Evolutionary conservation across 2,888 invertebrate species (phyloP), one percentile per base, ranked within the genome.

Genomic region (Melanargia galathea): DNA sequence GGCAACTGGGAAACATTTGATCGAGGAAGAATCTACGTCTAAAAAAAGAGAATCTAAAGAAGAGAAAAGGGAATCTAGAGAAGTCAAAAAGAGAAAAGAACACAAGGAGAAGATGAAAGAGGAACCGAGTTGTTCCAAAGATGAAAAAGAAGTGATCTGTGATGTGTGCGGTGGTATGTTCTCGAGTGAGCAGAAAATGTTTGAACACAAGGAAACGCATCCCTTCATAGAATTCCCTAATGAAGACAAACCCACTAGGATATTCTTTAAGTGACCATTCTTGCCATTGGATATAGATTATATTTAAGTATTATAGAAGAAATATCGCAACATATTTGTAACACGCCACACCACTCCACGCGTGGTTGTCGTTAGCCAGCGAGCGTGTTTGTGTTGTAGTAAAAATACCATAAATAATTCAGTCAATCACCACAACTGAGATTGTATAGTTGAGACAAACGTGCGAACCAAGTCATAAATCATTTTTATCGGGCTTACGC

Each of bases 171-270:
- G 87, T 16, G 87, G 88, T n/a, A 80, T 72, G 52, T 92, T 90
- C 66, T 55, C 76, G 0, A 82, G 76, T 65, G 85, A 87, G 64
- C 72, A 70, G 57, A 74, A 75, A 35, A 92, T 92, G 92, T 70
- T 83, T 43, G 82, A 83, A 70, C 92, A 92, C 62, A 90, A 92
- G 75, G 80, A 83, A 54, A 88, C 85, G 0, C 92, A 92, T 62
- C 92, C 92, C 0, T 92, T 92, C 65, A 90, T 92, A 55, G 90
- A 89, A 67, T 89, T 92, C 57, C 87, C 90, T 1, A 90, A 87
- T 60, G 92, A 91, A 22, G 90, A 90, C 72, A 88, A 80, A 22
- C 90, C 90, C 0, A 88, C 85, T 76, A 86, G 90, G 67, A 92
- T 92, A 87, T 92, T 92, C 70, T 92, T 91, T 77, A 92, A 92